Evolutionary conservation across 92 coral and sea anemone genomes (phyloP).

Genomic region (Ricordea florida): DNA sequence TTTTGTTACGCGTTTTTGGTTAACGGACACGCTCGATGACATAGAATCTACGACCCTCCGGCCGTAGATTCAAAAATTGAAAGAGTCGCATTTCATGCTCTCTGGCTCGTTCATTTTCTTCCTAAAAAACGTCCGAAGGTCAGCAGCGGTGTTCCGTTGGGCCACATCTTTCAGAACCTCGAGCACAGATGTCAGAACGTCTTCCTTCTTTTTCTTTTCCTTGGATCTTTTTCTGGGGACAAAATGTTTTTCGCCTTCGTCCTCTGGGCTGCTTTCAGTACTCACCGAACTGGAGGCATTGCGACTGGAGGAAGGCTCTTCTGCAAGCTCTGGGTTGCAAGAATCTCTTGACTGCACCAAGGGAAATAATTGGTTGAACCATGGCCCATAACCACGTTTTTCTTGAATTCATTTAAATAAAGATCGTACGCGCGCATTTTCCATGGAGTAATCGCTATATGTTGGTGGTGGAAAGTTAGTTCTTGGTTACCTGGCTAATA

Average conservation of each 20-base stretch:
- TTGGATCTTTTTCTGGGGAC: conserved; percentile 23
- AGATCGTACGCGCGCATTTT: too few relatives aligned
- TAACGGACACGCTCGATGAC: too few relatives aligned
- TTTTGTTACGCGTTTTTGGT: too few relatives aligned
- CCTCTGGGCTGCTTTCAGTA: conserved; percentile 4
- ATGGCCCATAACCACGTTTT: not conserved
- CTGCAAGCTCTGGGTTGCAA: conserved; percentile 7
- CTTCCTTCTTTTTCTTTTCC: conserved; percentile 21
- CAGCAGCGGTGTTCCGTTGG: not conserved
- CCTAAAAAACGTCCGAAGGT: conserved; percentile 1
- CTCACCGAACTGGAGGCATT: not conserved
- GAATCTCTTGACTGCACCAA: conserved; percentile 1
- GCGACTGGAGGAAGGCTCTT: conserved; percentile 7
- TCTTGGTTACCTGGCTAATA: too few relatives aligned
- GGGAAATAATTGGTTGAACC: conserved; percentile 3
- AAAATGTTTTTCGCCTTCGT: conserved; percentile 4
- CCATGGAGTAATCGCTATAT: too few relatives aligned
- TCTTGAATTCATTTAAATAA: not conserved
- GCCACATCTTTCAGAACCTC: not conserved
- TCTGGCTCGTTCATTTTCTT: conserved; percentile 6
- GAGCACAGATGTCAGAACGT: conserved; percentile 1
- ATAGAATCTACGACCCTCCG: too few relatives aligned
- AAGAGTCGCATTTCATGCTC: conserved; percentile 22
- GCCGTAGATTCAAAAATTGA: too few relatives aligned
- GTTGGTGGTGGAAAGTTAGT: too few relatives aligned